Evolutionary conservation across 2,888 invertebrate species (phyloP), one percentile per base, ranked within the genome.

Genomic region (Aromia moschata): DNA sequence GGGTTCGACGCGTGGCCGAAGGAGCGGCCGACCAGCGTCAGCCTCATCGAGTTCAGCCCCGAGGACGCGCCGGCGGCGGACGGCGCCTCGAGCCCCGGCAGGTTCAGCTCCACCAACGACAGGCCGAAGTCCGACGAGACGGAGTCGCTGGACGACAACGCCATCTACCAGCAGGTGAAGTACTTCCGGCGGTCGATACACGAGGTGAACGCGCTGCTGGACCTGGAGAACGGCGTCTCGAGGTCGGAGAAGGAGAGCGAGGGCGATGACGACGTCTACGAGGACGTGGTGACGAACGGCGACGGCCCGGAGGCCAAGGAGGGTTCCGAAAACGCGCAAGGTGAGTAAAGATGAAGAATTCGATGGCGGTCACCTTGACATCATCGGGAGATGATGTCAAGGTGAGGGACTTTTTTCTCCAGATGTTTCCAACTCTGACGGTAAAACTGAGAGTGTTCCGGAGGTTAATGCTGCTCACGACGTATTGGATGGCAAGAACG

Each of bases 151-250:
- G 75, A 74, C 45, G 82, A 82, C 1, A 84, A 85, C 51, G 71
- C 74, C 20, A 87, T 91, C 0, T 92, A 92, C 71, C 90, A 90
- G 86, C 91, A 83, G 67, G 91, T 92, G 0, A 91, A 91, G 70
- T 88, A 90, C 74, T 89, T 91, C 68, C 84, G 87, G 36, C 84
- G 88, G 68, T 90, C 89, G 15, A 87, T 91, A 36, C 87, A 89
- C 40, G 91, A 91, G 79, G 89, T 91, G 0, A 92, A 92, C 74
- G 87, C 84, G 15, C 68, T 87, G 54, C 68, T 86, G 3, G 77
- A 78, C 20, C 20, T 75, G 25, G 80, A 80, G 54, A 77, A 77
- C 49, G 65, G 65, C 11, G 20, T 33, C 10, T 11, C 56, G 9
- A 38, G 46, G 14, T 18, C 40, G 1, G 47, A 58, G 12, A 51